Conservation (phyloP, 2,888 invertebrate species). For the Xanthia togata region DNA sequence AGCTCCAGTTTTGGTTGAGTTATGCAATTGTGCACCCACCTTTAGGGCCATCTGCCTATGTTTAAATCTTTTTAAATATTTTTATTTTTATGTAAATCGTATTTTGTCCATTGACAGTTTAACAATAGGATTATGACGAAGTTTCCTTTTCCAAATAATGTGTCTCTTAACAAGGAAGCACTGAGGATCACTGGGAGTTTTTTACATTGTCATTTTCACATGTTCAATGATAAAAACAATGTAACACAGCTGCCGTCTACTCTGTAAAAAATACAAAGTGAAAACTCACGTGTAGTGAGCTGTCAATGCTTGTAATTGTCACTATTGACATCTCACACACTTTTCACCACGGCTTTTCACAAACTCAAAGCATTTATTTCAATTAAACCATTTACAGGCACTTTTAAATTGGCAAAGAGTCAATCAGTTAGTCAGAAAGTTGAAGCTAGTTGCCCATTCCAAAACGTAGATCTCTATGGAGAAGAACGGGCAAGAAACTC, state of each 20-base stretch:
- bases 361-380: too few relatives aligned
- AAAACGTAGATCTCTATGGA: too few relatives aligned
- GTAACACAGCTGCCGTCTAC: neutral
- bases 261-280: too few relatives aligned
- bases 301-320: neutral
- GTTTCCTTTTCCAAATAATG: neutral
- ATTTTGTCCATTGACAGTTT: constrained; percentile 14
- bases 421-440: too few relatives aligned
- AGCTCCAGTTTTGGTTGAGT: constrained; percentile 71
- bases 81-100: constrained; percentile 54
- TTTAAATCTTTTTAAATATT: constrained; percentile 59
- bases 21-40: constrained; percentile 62
- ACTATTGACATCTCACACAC: neutral
- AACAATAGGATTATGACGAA: constrained; percentile 28
- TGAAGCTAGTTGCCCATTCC: too few relatives aligned
- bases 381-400: too few relatives aligned
- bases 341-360: too few relatives aligned
- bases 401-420: too few relatives aligned
- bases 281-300: neutral
- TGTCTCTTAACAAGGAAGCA: constrained; percentile 7
- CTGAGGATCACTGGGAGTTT: neutral
- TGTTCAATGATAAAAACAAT: neutral
- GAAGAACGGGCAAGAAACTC: too few relatives aligned
- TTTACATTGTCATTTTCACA: neutral
- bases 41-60: constrained; percentile 62